phyloP scores from a whole-genome alignment of 2,888 invertebrate genomes.

The Cyclophora punctaria region DNA sequence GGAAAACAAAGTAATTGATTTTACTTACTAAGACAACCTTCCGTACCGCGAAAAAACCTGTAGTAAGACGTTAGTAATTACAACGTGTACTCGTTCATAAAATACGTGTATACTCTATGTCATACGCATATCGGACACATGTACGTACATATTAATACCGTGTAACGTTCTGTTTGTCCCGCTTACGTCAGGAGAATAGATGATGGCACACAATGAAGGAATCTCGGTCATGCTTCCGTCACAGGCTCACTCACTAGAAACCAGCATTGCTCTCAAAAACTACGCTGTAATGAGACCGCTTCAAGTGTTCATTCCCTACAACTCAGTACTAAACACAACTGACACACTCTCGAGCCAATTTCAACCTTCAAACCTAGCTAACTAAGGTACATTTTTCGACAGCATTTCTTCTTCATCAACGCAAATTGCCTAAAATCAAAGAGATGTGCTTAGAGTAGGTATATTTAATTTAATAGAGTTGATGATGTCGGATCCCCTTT shows the following conservation, averaged over 20 bases:
- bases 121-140: neutral
- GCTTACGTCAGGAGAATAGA: constrained; percentile 13
- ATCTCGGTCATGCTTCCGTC: constrained; percentile 26
- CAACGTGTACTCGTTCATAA: too few relatives aligned
- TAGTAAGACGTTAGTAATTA: too few relatives aligned
- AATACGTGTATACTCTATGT: too few relatives aligned
- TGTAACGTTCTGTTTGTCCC: too few relatives aligned
- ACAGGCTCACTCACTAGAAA: constrained; percentile 21
- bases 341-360: constrained; percentile 13
- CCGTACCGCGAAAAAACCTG: too few relatives aligned
- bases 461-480: constrained; percentile 24
- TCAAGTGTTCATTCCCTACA: constrained; percentile 31
- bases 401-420: constrained; percentile 6
- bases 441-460: constrained; percentile 15
- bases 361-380: constrained; percentile 8
- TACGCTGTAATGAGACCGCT: constrained; percentile 37
- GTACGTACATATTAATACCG: neutral
- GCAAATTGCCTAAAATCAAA: constrained; percentile 27
- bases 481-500: constrained; percentile 19
- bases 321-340: constrained; percentile 27
- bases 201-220: constrained; percentile 25
- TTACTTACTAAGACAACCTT: too few relatives aligned
- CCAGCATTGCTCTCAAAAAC: constrained; percentile 31
- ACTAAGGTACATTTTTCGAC: constrained; percentile 9
- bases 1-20: too few relatives aligned